These are phyloP conservation scores for Sesamia inferens DNA, from an alignment of 2,888 invertebrate genomes.

Conservation along the genomic window DNA sequence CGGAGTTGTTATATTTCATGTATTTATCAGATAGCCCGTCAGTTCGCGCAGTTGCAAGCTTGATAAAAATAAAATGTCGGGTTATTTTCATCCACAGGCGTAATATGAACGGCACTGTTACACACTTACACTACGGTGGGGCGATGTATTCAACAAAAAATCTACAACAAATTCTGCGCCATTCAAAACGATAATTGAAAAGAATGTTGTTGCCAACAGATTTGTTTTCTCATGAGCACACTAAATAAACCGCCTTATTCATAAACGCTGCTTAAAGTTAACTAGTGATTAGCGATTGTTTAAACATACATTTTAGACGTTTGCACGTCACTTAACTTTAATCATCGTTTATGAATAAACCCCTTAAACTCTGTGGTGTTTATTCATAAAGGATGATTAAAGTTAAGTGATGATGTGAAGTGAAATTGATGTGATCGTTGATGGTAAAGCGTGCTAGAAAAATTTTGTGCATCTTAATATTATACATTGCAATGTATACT, in stretches of 20 bases:
- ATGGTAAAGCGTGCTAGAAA: too few species aligned
- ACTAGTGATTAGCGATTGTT: too few species aligned
- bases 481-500: conserved; percentile 2
- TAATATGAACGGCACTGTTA: conserved; percentile 46
- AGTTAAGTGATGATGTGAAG: too few species aligned
- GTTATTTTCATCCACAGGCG: conserved; percentile 72
- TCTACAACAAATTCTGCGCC: conserved; percentile 20
- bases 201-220: conserved; percentile 44
- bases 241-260: too few species aligned
- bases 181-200: conserved; percentile 54
- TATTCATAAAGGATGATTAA: too few species aligned
- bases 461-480: conserved; percentile 21
- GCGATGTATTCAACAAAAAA: conserved; percentile 47
- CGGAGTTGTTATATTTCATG: conserved; percentile 74
- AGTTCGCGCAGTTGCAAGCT: conserved; percentile 66
- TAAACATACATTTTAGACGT: too few species aligned
- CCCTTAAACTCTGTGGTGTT: too few species aligned
- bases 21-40: conserved; percentile 81
- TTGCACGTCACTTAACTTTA: too few species aligned
- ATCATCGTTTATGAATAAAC: too few species aligned
- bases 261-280: too few species aligned
- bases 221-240: conserved; percentile 22
- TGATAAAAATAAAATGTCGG: conserved; percentile 76
- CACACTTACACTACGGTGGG: conserved; percentile 14
- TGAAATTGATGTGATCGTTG: too few species aligned